Conservation (phyloP, 2,113 vertebrate species). For the Plotosus lineatus region DNA sequence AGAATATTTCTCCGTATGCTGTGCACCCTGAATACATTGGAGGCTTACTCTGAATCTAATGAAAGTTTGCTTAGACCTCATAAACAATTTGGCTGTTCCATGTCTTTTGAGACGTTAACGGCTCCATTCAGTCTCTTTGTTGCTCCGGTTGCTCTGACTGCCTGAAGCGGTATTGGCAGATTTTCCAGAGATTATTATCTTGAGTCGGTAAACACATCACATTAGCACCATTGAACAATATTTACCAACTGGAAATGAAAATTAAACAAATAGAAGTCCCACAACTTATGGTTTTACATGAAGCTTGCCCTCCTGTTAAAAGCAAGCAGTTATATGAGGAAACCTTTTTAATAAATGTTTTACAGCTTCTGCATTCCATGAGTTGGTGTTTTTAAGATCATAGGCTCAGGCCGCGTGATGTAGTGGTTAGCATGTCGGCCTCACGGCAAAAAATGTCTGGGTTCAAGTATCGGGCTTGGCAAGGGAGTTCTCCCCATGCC, state of each 20-base stretch:
- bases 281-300: neutral
- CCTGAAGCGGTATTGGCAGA: slow-evolving; percentile 23
- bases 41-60: slow-evolving; percentile 18
- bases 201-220: slow-evolving; percentile 13
- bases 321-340: no score
- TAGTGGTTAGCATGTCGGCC: no score
- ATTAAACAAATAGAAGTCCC: neutral
- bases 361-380: neutral
- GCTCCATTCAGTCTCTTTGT: slow-evolving; percentile 24
- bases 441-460: no score
- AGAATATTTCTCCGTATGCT: neutral
- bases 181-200: slow-evolving; percentile 19
- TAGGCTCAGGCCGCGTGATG: no score
- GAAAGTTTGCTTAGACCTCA: slow-evolving; percentile 27
- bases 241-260: slow-evolving; percentile 5
- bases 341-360: neutral
- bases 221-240: neutral
- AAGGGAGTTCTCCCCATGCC: no score
- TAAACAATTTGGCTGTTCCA: slow-evolving; percentile 24
- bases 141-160: slow-evolving; percentile 9
- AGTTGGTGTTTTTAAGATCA: neutral
- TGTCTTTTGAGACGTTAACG: slow-evolving; percentile 21
- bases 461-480: no score
- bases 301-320: neutral
- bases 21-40: slow-evolving; percentile 22